Conservation (phyloP, 2,113 vertebrate genomes). For the Heterochromis multidens region DNA sequence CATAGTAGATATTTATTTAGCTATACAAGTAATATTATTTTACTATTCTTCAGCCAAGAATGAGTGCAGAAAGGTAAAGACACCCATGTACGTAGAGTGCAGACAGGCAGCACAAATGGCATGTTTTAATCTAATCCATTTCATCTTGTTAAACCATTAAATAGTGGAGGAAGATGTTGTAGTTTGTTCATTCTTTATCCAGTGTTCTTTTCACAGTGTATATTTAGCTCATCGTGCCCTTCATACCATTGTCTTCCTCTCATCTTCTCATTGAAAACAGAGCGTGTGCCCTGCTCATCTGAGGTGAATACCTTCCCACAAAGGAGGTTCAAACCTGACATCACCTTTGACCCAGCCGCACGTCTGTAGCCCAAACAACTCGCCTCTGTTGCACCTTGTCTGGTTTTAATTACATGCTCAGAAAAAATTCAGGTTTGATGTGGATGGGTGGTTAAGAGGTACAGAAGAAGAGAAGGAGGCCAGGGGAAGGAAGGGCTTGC, state of each 20-base stretch:
- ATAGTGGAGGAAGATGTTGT: no score
- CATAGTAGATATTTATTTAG: neutral
- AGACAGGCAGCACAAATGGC: no score
- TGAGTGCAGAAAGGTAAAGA: rapidly evolving
- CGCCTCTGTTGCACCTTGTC: conserved; percentile 46
- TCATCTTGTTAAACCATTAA: no score
- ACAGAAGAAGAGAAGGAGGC: neutral
- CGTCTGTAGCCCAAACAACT: conserved; percentile 66
- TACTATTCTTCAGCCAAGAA: neutral
- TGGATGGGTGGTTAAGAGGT: conserved; percentile 25
- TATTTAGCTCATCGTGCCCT: neutral
- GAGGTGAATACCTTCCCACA: conserved; percentile 28
- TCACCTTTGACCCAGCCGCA: conserved; percentile 62
- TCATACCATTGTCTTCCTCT: neutral
- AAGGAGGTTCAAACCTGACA: conserved; percentile 16
- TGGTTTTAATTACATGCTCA: conserved; percentile 66
- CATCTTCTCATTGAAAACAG: neutral
- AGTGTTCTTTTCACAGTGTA: neutral
- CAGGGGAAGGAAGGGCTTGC: neutral
- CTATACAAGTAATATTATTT: rapidly evolving
- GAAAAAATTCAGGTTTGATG: conserved; percentile 42
- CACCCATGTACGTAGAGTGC: neutral
- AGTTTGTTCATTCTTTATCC: neutral
- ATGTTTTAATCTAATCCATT: no score
- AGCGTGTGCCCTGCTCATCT: neutral